These are phyloP conservation scores for Morus bassanus DNA, from an alignment of 2,797 vertebrate genomes.

Conservation along the genomic window DNA sequence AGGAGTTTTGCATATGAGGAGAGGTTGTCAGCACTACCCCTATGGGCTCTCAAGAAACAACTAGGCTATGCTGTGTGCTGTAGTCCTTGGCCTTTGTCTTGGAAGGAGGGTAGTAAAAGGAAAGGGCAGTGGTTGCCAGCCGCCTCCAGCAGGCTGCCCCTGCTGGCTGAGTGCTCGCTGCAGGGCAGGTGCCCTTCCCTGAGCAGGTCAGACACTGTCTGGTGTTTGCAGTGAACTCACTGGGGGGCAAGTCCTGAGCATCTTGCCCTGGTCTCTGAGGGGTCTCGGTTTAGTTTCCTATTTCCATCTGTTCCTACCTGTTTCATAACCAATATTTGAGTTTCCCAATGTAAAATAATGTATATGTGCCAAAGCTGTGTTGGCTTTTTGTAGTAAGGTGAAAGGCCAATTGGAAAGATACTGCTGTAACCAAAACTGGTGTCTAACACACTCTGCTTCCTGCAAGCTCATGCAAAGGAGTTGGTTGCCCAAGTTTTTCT, in stretches of 20 bases:
- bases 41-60: accelerated
- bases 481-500: not conserved
- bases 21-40: accelerated
- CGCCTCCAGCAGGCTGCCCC: not conserved
- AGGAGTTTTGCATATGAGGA: accelerated
- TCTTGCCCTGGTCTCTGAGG: accelerated
- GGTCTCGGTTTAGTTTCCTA: accelerated
- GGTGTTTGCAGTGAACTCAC: accelerated
- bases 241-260: accelerated
- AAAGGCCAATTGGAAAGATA: accelerated
- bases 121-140: not conserved
- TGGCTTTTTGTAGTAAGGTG: accelerated
- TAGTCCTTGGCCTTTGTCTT: accelerated
- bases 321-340: not conserved
- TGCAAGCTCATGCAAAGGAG: no score
- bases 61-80: accelerated
- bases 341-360: accelerated
- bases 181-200: no score
- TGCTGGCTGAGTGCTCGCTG: no score
- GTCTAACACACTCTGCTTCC: accelerated
- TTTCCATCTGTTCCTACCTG: accelerated
- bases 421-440: no score
- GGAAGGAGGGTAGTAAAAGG: accelerated
- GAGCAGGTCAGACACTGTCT: accelerated
- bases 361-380: accelerated